These are phyloP conservation scores for Gasterosteus nipponicus DNA, from an alignment of 2,113 vertebrate genomes.

Conservation along the genomic window DNA sequence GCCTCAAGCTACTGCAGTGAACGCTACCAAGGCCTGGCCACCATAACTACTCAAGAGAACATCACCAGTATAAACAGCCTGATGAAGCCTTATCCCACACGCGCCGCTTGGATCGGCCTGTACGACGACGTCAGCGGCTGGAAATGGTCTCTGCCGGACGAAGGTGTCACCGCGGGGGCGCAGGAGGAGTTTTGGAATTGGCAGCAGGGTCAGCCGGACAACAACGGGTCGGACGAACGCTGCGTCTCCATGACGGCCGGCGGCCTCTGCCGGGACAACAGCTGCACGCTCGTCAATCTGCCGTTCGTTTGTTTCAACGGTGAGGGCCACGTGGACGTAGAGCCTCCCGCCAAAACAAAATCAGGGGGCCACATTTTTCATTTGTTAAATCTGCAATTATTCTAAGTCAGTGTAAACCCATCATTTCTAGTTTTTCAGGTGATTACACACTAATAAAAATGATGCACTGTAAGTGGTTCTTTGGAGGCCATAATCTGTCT, in stretches of 20 bases:
- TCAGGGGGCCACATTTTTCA: too few relatives aligned
- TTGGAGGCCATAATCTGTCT: background rate
- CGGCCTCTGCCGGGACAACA: background rate
- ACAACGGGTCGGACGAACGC: background rate
- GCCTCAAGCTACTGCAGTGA: conserved; percentile 35
- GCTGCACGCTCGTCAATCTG: background rate
- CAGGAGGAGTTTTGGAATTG: background rate
- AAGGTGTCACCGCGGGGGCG: too few relatives aligned
- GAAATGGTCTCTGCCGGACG: conserved; percentile 19
- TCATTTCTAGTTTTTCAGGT: too few relatives aligned
- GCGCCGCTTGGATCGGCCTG: background rate
- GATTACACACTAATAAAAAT: too few relatives aligned
- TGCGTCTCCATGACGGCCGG: background rate
- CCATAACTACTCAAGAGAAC: background rate
- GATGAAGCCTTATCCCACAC: background rate
- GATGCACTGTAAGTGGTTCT: background rate
- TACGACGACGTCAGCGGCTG: background rate
- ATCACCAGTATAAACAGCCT: background rate
- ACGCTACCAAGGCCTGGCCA: conserved; percentile 24
- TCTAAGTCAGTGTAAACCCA: too few relatives aligned
- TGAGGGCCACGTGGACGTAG: background rate
- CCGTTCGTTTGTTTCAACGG: background rate
- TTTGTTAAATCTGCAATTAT: too few relatives aligned
- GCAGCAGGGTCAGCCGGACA: conserved; percentile 2
- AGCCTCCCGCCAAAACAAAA: too few relatives aligned